phyloP scores from a whole-genome alignment of 2,113 vertebrate genomes.

The Pionites leucogaster region DNA sequence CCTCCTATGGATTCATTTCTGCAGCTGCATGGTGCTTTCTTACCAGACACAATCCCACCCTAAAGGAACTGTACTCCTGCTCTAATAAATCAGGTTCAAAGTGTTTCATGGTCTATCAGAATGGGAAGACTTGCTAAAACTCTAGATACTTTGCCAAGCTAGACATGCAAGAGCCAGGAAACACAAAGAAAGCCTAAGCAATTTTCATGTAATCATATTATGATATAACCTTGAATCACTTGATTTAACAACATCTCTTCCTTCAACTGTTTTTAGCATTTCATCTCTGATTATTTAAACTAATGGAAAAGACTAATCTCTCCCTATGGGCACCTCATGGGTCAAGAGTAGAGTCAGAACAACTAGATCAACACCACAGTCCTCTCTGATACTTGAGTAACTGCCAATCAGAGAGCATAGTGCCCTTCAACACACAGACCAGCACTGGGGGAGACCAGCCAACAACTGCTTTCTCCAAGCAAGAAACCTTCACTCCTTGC shows the following conservation, averaged over 20 bases:
- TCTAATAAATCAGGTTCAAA: neutral
- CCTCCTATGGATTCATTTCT: neutral
- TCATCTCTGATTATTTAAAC: neutral
- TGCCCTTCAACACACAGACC: neutral
- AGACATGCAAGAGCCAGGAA: neutral
- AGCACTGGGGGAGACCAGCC: neutral
- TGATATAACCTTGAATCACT: neutral
- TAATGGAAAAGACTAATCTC: neutral
- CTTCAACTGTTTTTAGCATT: neutral
- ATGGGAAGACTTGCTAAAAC: neutral
- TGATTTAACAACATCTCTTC: neutral
- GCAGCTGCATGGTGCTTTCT: neutral
- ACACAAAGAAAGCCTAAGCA: neutral
- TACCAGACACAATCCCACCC: neutral
- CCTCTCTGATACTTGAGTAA: neutral
- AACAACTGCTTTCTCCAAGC: neutral
- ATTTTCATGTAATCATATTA: neutral
- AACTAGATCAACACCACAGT: neutral
- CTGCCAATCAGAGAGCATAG: neutral
- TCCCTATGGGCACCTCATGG: neutral
- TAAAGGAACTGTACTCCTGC: neutral
- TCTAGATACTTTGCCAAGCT: neutral
- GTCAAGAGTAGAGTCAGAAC: neutral
- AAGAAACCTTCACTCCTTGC: neutral
- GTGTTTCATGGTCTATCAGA: neutral